Base-by-base conservation (phyloP, 2,888 invertebrate species). In the Beris morrisii region DNA sequence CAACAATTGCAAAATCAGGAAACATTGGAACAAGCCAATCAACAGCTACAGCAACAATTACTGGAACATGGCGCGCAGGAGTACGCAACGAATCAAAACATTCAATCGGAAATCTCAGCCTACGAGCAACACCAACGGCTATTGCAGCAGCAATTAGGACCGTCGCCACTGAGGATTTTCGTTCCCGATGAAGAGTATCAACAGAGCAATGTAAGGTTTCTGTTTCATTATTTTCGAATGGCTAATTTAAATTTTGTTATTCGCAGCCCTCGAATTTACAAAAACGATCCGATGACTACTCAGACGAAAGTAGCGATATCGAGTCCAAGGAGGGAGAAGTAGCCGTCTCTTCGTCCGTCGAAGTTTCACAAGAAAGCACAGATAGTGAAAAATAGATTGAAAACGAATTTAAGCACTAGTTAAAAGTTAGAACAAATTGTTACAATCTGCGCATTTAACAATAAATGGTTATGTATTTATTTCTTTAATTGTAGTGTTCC, bases 111-210 rank as follows among this genome's bases (percentile, higher is more conserved):
- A 5, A 69, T 73, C 7, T 67, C 74, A 3, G 77, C 80, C 1
- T 78, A 77, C 67, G 75, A 78, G 56, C 76, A 77, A 55, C 78
- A 80, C 70, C 77, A 78, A 57, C 73, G 76, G 45, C 70, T 77
- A 13, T 75, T 79, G 5, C 70, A 74, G n/a, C 76, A 79, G 69
- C 78, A 77, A 52, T 71, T 78, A 28, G 75, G 79, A 4, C 3
- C 28, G 12, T 77, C 77, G 31, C 81, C 83, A 0, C 69, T 84
- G 56, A 78, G 82, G 69, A 84, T 84, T 68, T 81, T 83, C 72
- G 82, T 83, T 12, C 83, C 83, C 0, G 83, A 83, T 52, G 80
- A 80, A 13, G 81, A 81, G 32, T 65, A 69, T n/a, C 32, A 64
- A 58, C 31, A 69, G 15, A 66, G 67, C 45, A 69, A 67, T 59